Evolutionary conservation across 2,113 vertebrate species (phyloP), one percentile per base, ranked within the genome.

Genomic region (Physeter macrocephalus): DNA sequence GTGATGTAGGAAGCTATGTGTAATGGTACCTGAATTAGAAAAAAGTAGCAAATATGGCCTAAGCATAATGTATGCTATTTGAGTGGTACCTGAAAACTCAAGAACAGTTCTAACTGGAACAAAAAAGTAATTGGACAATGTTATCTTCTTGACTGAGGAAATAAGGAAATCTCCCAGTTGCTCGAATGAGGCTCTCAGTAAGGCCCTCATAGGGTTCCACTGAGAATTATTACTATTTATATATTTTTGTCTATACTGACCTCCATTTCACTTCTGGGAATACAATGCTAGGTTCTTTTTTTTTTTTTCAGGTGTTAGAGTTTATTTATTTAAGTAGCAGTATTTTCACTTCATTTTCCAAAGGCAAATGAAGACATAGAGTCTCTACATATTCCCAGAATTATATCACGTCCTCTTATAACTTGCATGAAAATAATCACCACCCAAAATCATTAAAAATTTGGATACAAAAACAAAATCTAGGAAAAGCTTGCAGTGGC

Each of bases 21-120:
- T 95, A 86, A 91, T 64, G 86, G 29, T 90, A 84, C 94, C 29
- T 89, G 96, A 54, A 23, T 82, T 83, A 62, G 69, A 43, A 78
- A 89, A 90, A 90, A 54, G 49, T 92, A 90, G n/a, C 67, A 86
- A 96, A 77, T 81, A 92, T 78, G 41, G 41, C 43, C 41, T 8
- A 83, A 86, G 39, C 52, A 71, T 94, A 84, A 90, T 15, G 21
- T 81, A 66, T 83, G 31, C 29, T 39, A 36, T 86, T 94, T 84
- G 67, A 29, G 39, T 92, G 62, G 52, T 52, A 49, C 67, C 43
- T 94, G n/a, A 92, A 94, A 49, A 80, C 27, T n/a, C 25, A 90
- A 84, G 91, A 90, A 86, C n/a, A 89, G 29, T 59, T 96, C 49
- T 71, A 36, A 92, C 25, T 74, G 82, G 36, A 12, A 83, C 21